These are phyloP conservation scores for Drosophila teissieri DNA, from an alignment of 1,140 invertebrate genomes.

Conservation along the genomic window DNA sequence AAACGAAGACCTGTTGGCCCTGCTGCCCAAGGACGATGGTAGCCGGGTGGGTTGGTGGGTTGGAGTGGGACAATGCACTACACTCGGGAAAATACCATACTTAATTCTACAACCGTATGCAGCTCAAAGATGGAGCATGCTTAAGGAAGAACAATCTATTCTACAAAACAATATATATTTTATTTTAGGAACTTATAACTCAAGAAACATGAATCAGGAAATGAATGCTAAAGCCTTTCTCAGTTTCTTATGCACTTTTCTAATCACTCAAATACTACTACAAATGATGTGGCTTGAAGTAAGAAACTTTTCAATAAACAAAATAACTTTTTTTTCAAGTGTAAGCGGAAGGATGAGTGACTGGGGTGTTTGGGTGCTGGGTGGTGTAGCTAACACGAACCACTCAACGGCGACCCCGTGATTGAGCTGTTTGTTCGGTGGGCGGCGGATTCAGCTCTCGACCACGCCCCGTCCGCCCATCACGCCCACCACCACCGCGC, in stretches of 20 bases:
- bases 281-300: too few species aligned
- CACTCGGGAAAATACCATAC: not conserved
- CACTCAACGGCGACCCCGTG: conserved; percentile 58
- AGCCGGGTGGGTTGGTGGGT: conserved; percentile 1
- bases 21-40: conserved; percentile 15
- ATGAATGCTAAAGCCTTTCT: too few species aligned
- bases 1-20: conserved; percentile 75
- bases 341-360: not conserved
- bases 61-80: not conserved
- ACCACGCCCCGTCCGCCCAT: conserved; percentile 1
- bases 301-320: not conserved
- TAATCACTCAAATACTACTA: too few species aligned
- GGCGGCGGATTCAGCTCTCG: conserved; percentile 9
- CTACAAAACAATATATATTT: too few species aligned
- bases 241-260: too few species aligned
- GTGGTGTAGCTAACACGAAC: conserved; percentile 23
- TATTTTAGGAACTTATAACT: too few species aligned
- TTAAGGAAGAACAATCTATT: too few species aligned
- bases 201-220: too few species aligned
- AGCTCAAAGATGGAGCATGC: too few species aligned
- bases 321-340: not conserved
- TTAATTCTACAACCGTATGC: too few species aligned
- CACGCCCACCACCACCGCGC: conserved; percentile 5
- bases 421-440: conserved; percentile 75
- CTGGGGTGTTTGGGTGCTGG: conserved; percentile 1